Evolutionary conservation across 2,888 invertebrate genomes (phyloP), one percentile per base, ranked within the genome.

Genomic region (Pharmacophagus antenor): DNA sequence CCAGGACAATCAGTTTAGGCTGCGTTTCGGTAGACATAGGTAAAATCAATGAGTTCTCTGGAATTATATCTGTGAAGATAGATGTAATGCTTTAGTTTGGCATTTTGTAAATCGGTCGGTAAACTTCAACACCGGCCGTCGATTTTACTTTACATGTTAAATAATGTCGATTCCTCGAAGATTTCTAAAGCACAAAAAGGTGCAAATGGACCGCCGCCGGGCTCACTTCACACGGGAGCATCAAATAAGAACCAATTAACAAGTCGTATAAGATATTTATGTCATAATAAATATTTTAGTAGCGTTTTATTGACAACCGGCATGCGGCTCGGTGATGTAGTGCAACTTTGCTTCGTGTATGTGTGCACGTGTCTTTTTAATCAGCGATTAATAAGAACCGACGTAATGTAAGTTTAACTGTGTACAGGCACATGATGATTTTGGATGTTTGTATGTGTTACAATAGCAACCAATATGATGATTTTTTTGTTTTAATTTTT

Each of bases 121-220:
- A 10, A 31, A 31, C 15, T 12, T 31, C 15, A 31, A 31, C n/a
- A n/a, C n/a, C 31, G 31, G 31, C 15, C 27, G 27, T 17, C 17
- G 42, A 1, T 17, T 0, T 42, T 42, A 3, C 8, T 42, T 42
- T 15, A 31, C 41, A 47, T 53, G 58, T 53, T 58, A 53, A 58
- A 52, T 52, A 49, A 58, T 15, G 58, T 23, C 52, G 49, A 58
- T 27, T 10, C 25, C 25, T 42, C 31, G 27, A 42, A 50, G 48
- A 58, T 7, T 58, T 53, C 47, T 53, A 41, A 22, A 22, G 47
- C 25, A 54, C 62, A 69, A 68, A 67, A 71, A 71, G 70, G 71
- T 71, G 78, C 70, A 58, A 79, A 79, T 79, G 76, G 73, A 61
- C 73, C 72, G 74, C 73, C 74, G 64, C 62, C 62, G 55, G 64